phyloP scores from a whole-genome alignment of 2,113 vertebrate genomes.

The Vidua macroura region DNA sequence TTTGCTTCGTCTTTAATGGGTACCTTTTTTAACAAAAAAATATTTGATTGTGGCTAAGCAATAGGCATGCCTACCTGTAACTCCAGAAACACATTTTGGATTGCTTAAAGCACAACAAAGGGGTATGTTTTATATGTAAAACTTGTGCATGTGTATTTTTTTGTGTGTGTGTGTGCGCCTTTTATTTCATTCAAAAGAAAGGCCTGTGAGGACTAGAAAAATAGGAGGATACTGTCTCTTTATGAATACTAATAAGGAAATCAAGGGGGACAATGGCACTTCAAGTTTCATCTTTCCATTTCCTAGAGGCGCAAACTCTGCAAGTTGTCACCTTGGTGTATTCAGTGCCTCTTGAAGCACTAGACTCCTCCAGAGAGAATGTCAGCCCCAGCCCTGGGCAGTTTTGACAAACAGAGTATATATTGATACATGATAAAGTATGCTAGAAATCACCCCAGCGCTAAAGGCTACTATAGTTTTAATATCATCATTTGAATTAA shows the following conservation, averaged over 20 bases:
- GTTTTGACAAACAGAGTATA: conserved; percentile 99
- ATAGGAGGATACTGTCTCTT: conserved; percentile 72
- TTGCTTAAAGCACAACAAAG: conserved; percentile 63
- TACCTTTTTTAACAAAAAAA: no score
- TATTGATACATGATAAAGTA: conserved; percentile 99
- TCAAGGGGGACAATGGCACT: conserved; percentile 82
- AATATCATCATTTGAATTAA: conserved; percentile 99
- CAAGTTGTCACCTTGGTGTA: conserved; percentile 97
- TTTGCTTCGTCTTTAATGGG: background rate
- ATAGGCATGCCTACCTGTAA: background rate
- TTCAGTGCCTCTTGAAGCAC: conserved; percentile 93
- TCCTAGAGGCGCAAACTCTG: conserved; percentile 95
- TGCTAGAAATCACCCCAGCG: conserved; percentile 99
- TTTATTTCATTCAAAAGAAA: conserved; percentile 72
- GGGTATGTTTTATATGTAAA: conserved; percentile 42
- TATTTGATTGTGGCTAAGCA: background rate
- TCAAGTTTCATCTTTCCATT: conserved; percentile 89
- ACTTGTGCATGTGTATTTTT: background rate
- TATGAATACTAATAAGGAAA: conserved; percentile 83
- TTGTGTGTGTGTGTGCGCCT: background rate
- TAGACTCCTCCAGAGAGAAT: conserved; percentile 97
- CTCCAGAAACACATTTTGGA: background rate
- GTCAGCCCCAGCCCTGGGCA: conserved; percentile 99
- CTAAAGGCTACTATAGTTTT: conserved; percentile 99
- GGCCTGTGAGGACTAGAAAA: conserved; percentile 60